Evolutionary conservation across 2,888 invertebrate species (phyloP).

Genomic region (Chaetoderma sp.): DNA sequence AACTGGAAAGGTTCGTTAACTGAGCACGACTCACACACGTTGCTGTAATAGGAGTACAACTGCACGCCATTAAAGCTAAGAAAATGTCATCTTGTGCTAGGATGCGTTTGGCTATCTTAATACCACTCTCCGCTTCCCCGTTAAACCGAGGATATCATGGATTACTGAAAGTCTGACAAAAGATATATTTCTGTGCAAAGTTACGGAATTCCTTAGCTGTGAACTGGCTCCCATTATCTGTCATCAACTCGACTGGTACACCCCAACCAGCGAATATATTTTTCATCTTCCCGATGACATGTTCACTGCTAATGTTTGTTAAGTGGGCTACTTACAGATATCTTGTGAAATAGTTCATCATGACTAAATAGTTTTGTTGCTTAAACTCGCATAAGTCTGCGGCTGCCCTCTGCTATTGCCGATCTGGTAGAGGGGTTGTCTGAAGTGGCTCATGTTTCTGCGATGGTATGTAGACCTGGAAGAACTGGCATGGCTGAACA

Average conservation of each 20-base stretch:
- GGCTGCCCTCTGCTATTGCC: conserved; percentile 33
- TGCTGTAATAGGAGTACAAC: conserved; percentile 15
- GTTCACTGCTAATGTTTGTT: conserved; percentile 8
- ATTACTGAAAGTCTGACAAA: conserved; percentile 8
- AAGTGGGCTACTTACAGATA: conserved; percentile 28
- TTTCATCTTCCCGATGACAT: conserved; percentile 29
- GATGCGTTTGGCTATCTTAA: conserved; percentile 30
- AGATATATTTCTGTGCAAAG: conserved; percentile 21
- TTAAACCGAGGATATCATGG: conserved; percentile 28
- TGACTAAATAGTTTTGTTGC: conserved; percentile 18
- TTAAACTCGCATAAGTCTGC: conserved; percentile 35
- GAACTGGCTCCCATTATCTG: conserved; percentile 33
- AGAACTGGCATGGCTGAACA: conserved; percentile 24
- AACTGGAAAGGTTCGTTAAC: too few relatives aligned
- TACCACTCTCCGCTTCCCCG: conserved; percentile 30
- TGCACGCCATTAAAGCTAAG: conserved; percentile 21
- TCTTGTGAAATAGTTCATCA: conserved; percentile 34
- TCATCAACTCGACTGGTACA: conserved; percentile 23
- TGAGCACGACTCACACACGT: conserved; percentile 21
- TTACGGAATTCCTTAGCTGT: conserved; percentile 17
- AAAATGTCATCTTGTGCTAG: conserved; percentile 23
- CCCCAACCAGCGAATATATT: conserved; percentile 34
- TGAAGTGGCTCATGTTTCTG: conserved; percentile 33
- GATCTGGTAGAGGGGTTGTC: conserved; percentile 22
- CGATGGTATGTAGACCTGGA: conserved; percentile 23